These are phyloP conservation scores for Propsilocerus akamusi DNA, from an alignment of 1,140 invertebrate genomes.

Conservation along the genomic window DNA sequence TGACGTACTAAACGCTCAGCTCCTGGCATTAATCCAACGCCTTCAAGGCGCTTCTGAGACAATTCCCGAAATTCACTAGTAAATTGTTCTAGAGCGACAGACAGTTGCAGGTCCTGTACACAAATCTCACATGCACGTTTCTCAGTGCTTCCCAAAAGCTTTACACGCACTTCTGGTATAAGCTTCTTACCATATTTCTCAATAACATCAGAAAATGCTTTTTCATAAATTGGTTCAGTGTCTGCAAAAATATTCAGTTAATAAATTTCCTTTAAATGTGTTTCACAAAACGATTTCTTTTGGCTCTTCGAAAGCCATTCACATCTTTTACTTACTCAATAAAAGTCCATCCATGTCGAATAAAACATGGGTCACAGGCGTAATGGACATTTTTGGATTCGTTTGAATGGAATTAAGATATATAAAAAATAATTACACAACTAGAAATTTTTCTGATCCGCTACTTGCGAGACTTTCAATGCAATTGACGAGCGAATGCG, in stretches of 20 bases:
- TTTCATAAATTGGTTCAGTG: conserved; percentile 60
- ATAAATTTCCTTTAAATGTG: not conserved
- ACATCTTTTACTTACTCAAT: conserved; percentile 35
- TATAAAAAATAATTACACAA: too few relatives aligned
- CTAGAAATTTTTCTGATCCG: too few relatives aligned
- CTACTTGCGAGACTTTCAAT: too few relatives aligned
- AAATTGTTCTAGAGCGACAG: conserved; percentile 48
- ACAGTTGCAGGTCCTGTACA: conserved; percentile 48
- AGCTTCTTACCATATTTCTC: conserved; percentile 48
- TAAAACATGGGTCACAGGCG: conserved; percentile 53
- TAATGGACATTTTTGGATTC: too few relatives aligned
- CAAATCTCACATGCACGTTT: conserved; percentile 48
- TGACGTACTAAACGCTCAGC: conserved; percentile 46
- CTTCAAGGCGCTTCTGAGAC: conserved; percentile 30
- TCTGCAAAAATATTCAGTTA: conserved; percentile 29
- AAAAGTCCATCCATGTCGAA: conserved; percentile 72
- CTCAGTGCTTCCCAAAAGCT: conserved; percentile 52
- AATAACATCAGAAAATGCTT: conserved; percentile 45
- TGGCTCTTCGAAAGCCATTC: conserved; percentile 53
- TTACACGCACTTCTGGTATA: conserved; percentile 54
- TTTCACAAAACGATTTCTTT: conserved; percentile 7
- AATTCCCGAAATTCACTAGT: conserved; percentile 32
- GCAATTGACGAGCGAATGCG: too few relatives aligned
- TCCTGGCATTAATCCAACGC: conserved; percentile 33
- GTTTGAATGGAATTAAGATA: too few relatives aligned